These are phyloP conservation scores for Clarias magur DNA, from an alignment of 2,113 vertebrate genomes.

Conservation along the genomic window DNA sequence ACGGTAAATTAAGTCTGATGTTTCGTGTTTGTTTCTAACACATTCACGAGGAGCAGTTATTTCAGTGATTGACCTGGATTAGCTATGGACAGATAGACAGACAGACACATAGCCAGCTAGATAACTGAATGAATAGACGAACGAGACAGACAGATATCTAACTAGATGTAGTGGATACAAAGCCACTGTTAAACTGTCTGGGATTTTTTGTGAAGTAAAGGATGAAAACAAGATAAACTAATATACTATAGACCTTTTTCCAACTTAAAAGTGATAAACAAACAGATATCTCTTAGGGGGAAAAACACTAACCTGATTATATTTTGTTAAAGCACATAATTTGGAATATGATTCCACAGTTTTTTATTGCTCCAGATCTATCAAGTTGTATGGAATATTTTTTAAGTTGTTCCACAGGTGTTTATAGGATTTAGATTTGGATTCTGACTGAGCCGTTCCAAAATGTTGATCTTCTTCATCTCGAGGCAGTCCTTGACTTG, in stretches of 20 bases:
- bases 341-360: background rate
- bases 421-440: background rate
- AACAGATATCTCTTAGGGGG: background rate
- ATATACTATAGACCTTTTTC: background rate
- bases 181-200: background rate
- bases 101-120: background rate
- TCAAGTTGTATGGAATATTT: background rate
- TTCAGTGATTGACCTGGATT: constrained; percentile 36
- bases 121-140: background rate
- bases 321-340: background rate
- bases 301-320: background rate
- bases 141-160: background rate
- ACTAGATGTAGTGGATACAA: background rate
- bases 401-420: background rate
- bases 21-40: background rate
- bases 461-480: background rate
- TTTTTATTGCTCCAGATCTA: background rate
- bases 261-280: background rate
- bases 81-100: constrained; percentile 50
- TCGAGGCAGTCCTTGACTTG: background rate
- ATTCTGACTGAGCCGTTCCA: background rate
- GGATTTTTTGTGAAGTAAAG: background rate
- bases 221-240: background rate
- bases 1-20: background rate
- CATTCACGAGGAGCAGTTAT: background rate